Evolutionary conservation across 2,797 vertebrate genomes (phyloP).

Genomic region (Fistularia tabacaria): DNA sequence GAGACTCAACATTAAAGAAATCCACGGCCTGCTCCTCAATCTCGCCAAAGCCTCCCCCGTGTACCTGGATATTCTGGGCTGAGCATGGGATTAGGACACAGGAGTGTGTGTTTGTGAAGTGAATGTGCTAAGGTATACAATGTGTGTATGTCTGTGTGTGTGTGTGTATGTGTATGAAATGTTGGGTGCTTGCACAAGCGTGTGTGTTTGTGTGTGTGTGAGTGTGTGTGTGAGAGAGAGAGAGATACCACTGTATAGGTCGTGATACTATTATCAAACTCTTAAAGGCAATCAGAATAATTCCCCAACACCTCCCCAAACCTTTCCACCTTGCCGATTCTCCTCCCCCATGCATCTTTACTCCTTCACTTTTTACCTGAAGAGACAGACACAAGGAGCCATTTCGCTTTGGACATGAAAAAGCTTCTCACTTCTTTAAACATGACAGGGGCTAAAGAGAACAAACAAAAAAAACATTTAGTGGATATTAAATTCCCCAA

Average conservation of each 20-base stretch:
- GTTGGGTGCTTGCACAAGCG: slow-evolving; percentile 25
- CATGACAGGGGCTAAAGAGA: slow-evolving; percentile 45
- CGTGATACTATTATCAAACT: slow-evolving; percentile 62
- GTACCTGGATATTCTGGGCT: slow-evolving; percentile 98
- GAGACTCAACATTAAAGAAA: slow-evolving; percentile 97
- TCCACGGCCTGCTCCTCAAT: slow-evolving; percentile 91
- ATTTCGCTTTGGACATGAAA: slow-evolving; percentile 40
- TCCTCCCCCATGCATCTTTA: slow-evolving; percentile 46
- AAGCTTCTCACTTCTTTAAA: slow-evolving; percentile 54
- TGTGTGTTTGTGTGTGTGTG: slow-evolving; percentile 16
- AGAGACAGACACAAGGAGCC: slow-evolving; percentile 48
- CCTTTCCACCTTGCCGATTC: slow-evolving; percentile 30
- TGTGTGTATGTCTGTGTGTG: slow-evolving; percentile 17
- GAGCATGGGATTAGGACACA: slow-evolving; percentile 42
- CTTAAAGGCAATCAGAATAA: slow-evolving; percentile 79
- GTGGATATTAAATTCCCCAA: no score
- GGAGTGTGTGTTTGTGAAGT: slow-evolving; percentile 20
- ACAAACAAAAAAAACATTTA: slow-evolving; percentile 15
- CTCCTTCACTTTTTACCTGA: slow-evolving; percentile 21
- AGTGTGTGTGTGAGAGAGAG: slow-evolving; percentile 19
- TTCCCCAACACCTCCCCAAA: slow-evolving; percentile 34
- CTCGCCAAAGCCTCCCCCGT: slow-evolving; percentile 97
- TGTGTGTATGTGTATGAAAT: slow-evolving; percentile 29
- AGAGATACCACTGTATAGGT: slow-evolving; percentile 44
- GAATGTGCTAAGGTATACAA: not conserved